These are phyloP conservation scores for Hassar affinis DNA, from an alignment of 2,113 vertebrate genomes.

Conservation along the genomic window DNA sequence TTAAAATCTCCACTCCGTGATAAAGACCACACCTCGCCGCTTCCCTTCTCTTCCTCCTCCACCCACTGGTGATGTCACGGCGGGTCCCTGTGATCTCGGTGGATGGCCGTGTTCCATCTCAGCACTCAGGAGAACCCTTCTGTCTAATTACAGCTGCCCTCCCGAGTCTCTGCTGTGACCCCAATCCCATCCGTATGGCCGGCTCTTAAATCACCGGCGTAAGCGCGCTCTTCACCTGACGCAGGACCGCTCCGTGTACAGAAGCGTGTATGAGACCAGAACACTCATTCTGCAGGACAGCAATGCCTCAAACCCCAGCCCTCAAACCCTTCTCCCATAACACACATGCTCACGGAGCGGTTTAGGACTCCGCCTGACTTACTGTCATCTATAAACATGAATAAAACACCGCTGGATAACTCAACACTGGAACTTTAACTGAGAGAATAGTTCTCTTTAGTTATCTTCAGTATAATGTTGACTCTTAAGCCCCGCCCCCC, in stretches of 20 bases:
- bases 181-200: conserved; percentile 66
- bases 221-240: conserved; percentile 60
- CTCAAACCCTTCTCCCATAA: too few species aligned
- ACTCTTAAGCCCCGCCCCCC: neutral
- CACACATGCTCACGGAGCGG: too few species aligned
- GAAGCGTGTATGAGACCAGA: neutral
- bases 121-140: conserved; percentile 68
- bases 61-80: conserved; percentile 49
- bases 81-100: conserved; percentile 37
- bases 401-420: neutral
- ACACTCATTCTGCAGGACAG: neutral
- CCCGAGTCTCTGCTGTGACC: conserved; percentile 63
- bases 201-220: conserved; percentile 71
- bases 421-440: neutral
- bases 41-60: conserved; percentile 12
- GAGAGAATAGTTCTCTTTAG: neutral
- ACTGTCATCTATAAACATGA: neutral
- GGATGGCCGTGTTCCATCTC: conserved; percentile 57
- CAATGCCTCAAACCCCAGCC: neutral
- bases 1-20: conserved; percentile 38
- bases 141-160: conserved; percentile 71
- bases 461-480: too few species aligned
- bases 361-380: neutral
- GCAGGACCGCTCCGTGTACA: neutral
- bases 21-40: neutral